A percentile compares a stretch with the other conserved stretches of the same genome.
Conservation (phyloP, 1,140 invertebrate genomes). For the Papilio machaon region DNA sequence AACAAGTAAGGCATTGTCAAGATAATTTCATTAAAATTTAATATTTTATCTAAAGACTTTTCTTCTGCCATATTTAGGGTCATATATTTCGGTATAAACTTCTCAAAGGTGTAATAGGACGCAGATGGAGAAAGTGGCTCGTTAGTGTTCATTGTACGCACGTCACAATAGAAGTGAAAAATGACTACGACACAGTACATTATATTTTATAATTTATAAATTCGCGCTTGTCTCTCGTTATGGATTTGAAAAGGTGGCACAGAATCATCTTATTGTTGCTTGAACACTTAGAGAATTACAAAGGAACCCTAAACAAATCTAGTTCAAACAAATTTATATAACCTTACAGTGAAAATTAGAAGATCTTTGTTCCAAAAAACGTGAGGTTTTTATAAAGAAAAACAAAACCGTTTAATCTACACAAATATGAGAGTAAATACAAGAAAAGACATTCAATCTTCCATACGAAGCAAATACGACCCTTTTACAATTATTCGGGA, state of each 20-base stretch:
- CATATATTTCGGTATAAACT: background rate
- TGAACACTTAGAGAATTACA: slow-evolving; percentile 5
- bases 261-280: slow-evolving; percentile 15
- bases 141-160: slow-evolving; percentile 31
- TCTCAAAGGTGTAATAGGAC: slow-evolving; percentile 2
- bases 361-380: background rate
- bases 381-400: background rate
- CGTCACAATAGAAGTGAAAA: slow-evolving; percentile 31
- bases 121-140: slow-evolving; percentile 31
- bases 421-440: background rate
- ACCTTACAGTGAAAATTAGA: background rate
- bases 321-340: background rate
- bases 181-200: slow-evolving; percentile 9
- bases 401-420: slow-evolving; percentile 1
- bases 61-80: background rate
- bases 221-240: slow-evolving; percentile 32
- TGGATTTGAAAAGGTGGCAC: slow-evolving; percentile 22
- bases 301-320: background rate
- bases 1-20: background rate
- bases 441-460: slow-evolving; percentile 32
- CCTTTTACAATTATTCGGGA: slow-evolving; percentile 36
- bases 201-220: slow-evolving; percentile 25
- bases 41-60: background rate
- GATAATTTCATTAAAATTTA: background rate
- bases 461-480: slow-evolving; percentile 32